phyloP scores from a whole-genome alignment of 2,113 vertebrate species.

The Saimiri boliviensis region DNA sequence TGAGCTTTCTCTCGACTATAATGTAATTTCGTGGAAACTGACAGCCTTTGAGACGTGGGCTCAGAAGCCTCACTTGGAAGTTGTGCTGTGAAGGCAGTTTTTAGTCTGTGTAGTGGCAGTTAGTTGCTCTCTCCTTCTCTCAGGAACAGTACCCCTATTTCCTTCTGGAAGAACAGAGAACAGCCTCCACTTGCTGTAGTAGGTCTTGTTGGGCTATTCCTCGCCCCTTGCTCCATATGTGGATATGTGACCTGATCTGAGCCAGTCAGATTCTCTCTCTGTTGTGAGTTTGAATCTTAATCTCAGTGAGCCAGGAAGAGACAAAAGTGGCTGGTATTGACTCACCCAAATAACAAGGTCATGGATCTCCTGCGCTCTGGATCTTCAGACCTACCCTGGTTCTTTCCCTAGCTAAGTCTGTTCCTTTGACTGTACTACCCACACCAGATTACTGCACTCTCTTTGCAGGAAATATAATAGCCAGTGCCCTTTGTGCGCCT shows the following conservation, averaged over 20 bases:
- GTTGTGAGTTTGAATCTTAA: background rate
- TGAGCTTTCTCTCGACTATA: rapidly evolving
- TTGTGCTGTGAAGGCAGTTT: rapidly evolving
- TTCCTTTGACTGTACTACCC: rapidly evolving
- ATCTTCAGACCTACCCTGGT: background rate
- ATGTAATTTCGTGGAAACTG: background rate
- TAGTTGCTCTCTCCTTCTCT: background rate
- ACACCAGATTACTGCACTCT: rapidly evolving
- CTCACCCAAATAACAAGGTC: rapidly evolving
- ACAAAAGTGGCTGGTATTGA: background rate
- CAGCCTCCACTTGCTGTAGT: rapidly evolving
- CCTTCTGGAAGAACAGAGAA: background rate
- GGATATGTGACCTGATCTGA: background rate
- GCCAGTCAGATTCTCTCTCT: background rate
- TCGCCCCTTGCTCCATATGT: rapidly evolving
- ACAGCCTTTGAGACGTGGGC: rapidly evolving
- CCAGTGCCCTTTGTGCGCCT: background rate
- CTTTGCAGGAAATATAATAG: no score
- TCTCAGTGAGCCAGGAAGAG: background rate
- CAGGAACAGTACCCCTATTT: background rate
- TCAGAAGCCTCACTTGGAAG: background rate
- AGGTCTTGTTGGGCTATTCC: rapidly evolving
- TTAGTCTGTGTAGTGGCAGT: rapidly evolving
- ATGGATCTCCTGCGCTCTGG: rapidly evolving
- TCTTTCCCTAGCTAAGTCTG: background rate